These are phyloP conservation scores for Thereva unica DNA, from an alignment of 2,888 invertebrate genomes.

Conservation along the genomic window DNA sequence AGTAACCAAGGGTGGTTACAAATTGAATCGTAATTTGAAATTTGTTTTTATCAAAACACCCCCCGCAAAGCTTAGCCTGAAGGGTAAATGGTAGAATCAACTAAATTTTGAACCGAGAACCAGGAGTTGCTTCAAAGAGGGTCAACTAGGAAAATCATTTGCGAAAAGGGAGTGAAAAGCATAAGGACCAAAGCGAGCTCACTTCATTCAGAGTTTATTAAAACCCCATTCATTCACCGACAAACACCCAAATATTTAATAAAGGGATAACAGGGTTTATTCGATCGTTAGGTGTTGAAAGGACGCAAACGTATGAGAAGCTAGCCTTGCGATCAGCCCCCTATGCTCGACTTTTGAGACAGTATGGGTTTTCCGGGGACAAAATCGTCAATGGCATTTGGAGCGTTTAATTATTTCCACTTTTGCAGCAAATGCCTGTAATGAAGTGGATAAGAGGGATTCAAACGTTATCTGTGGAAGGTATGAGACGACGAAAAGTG, in stretches of 20 bases:
- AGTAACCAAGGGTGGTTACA: slow-evolving; percentile 43
- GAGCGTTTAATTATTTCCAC: no score
- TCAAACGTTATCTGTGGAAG: no score
- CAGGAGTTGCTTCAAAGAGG: slow-evolving; percentile 1
- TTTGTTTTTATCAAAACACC: slow-evolving; percentile 48
- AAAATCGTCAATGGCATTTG: no score
- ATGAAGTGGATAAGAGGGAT: no score
- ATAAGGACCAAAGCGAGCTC: no score
- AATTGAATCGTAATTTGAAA: slow-evolving; percentile 47
- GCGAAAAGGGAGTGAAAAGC: no score
- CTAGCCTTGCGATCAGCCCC: no score
- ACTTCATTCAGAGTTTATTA: slow-evolving; percentile 24
- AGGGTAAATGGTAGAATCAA: slow-evolving; percentile 40
- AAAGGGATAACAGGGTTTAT: slow-evolving; percentile 31
- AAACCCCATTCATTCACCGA: slow-evolving; percentile 32
- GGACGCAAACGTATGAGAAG: background rate
- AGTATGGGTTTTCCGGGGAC: no score
- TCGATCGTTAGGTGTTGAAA: slow-evolving; percentile 12
- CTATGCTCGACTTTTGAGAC: no score
- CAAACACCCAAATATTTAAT: slow-evolving; percentile 34
- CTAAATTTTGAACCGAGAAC: slow-evolving; percentile 38
- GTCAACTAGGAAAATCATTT: background rate
- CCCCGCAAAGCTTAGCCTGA: slow-evolving; percentile 38
- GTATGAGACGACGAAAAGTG: no score
- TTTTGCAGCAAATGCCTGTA: no score